Conservation (phyloP, 2,888 invertebrate genomes). For the Tipula confusa region DNA sequence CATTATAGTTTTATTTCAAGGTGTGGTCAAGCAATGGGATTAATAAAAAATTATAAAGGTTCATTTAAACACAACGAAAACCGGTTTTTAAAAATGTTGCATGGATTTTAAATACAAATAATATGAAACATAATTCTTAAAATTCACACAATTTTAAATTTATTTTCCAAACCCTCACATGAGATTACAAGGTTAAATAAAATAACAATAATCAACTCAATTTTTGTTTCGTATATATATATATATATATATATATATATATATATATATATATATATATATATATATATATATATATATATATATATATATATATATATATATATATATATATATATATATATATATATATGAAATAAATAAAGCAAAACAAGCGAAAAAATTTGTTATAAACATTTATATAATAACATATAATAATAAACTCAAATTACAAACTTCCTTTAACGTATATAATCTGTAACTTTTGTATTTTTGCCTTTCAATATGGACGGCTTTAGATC, state of each 20-base stretch:
- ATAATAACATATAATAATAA: neutral
- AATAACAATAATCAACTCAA: neutral
- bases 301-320: too few relatives aligned
- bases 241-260: too few relatives aligned
- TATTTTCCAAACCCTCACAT: neutral
- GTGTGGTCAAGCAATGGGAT: conserved; percentile 1
- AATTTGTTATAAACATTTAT: neutral
- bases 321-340: too few relatives aligned
- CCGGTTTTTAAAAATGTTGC: neutral
- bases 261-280: too few relatives aligned
- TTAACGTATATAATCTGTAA: conserved; percentile 8
- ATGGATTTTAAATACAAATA: neutral
- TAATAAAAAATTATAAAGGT: neutral
- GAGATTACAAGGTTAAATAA: neutral
- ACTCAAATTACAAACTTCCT: neutral
- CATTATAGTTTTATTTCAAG: neutral
- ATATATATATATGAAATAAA: neutral
- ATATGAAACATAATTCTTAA: neutral
- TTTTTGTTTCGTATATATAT: neutral
- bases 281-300: too few relatives aligned
- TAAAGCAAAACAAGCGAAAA: neutral
- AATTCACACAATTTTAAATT: neutral
- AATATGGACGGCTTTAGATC: conserved; percentile 25
- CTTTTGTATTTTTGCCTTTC: conserved; percentile 4
- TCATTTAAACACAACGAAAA: neutral